A percentile compares a stretch with the other conserved stretches of the same genome.
Evolutionary conservation across 2,113 vertebrate species (phyloP).

Genomic region (Thermophis baileyi): DNA sequence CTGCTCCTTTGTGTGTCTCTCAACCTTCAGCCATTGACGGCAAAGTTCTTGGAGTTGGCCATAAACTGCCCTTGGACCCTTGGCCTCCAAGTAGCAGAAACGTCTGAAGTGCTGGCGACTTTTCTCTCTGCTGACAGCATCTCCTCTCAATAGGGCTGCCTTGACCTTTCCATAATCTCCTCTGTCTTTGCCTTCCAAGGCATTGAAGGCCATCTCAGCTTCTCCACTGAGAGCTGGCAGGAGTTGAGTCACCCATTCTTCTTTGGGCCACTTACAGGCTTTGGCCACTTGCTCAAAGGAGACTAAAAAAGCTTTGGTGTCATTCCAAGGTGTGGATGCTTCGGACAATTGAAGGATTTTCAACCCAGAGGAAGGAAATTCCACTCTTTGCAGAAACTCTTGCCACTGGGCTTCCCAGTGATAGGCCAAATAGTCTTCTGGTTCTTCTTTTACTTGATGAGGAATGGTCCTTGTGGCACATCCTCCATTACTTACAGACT

Average conservation of each 20-base stretch:
- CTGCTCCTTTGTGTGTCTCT: conserved; percentile 36
- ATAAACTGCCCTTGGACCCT: conserved; percentile 44
- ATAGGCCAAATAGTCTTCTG: neutral
- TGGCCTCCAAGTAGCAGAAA: conserved; percentile 53
- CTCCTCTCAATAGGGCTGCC: conserved; percentile 37
- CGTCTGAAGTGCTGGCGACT: conserved; percentile 48
- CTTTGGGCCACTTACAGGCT: conserved; percentile 5
- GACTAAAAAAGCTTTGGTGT: neutral
- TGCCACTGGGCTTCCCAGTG: conserved; percentile 9
- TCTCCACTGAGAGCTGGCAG: neutral
- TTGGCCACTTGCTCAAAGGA: conserved; percentile 8
- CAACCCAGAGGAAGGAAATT: neutral
- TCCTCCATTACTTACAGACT: neutral
- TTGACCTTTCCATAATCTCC: conserved; percentile 20
- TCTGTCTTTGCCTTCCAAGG: neutral
- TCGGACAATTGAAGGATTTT: neutral
- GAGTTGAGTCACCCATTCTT: neutral
- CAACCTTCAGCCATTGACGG: conserved; percentile 54
- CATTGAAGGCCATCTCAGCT: neutral
- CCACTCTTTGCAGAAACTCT: neutral
- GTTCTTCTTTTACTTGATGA: neutral
- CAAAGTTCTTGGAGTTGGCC: conserved; percentile 52
- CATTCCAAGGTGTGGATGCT: neutral
- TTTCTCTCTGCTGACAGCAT: conserved; percentile 22
- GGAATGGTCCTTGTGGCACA: neutral